Base-by-base conservation (phyloP, 2,797 vertebrate species). In the Chelmon rostratus region DNA sequence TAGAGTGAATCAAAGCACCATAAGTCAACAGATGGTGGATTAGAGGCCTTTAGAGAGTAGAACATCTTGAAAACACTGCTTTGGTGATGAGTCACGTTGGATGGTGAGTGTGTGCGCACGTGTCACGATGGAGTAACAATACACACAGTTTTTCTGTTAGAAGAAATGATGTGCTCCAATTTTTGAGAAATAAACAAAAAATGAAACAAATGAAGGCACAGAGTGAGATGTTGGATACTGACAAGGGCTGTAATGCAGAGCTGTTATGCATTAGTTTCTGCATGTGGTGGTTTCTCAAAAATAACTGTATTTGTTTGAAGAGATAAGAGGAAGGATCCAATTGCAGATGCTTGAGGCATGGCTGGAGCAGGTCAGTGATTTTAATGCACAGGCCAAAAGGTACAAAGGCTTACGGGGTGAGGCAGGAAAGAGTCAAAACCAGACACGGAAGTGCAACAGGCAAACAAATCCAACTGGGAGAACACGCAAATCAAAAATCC, bases 11-110 rank as follows among this genome's bases (percentile, higher is more conserved):
- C 42, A 74, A 44, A 74, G 47, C 35, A 37, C 13, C 28, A 18
- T 76, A 79, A 80, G 69, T 72, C 63, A 82, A 16, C 50, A 31
- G 49, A 38, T 52, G 44, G 23, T 66, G 42, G 35, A 77, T 71
- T 56, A 70, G 35, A 76, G 63, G 68, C 47, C 68, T 75, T 68
- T 31, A 53, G 21, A 38, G 16, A 23, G 15, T 18, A 31, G 35
- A 58, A 35, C 21, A 5, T 40, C 47, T 74, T 47, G 40, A 52
- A 12, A 72, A 52, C 53, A 11, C 40, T 28, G 31, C 25, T 21
- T 38, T 37, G 49, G n/a, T 46, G 56, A 49, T 71, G 63, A 79
- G 40, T 69, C 67, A 63, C 61, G 66, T 1, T 2, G 53, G 40
- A 40, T 50, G 16, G 23, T 56, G 42, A 47, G n/a, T 8, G 19